These are phyloP conservation scores for Euschistus heros DNA, from an alignment of 1,140 invertebrate species.

Conservation along the genomic window DNA sequence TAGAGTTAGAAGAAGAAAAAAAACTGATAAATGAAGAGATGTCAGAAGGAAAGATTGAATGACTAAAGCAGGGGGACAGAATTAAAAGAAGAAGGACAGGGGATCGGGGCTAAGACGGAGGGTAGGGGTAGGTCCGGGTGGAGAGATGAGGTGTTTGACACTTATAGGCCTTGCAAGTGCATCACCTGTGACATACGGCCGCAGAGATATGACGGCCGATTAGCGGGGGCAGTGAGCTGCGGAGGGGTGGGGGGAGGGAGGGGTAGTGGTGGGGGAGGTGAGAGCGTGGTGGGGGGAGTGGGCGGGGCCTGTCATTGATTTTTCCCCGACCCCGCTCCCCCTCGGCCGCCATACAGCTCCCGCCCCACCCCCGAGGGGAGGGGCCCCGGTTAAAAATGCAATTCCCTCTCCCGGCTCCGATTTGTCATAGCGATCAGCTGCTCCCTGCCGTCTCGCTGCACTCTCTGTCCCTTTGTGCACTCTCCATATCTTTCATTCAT, in stretches of 20 bases:
- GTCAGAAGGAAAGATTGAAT: not conserved
- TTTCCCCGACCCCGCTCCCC: slow-evolving; percentile 8
- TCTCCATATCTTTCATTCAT: not conserved
- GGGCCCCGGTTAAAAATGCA: slow-evolving; percentile 7
- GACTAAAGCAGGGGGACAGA: not conserved
- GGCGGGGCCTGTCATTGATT: slow-evolving; percentile 17
- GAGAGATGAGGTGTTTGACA: slow-evolving; percentile 1
- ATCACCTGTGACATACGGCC: not conserved
- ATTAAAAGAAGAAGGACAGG: not conserved
- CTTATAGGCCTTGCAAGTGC: not conserved
- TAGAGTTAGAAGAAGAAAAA: not conserved
- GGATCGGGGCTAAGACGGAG: not conserved
- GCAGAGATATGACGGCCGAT: not conserved
- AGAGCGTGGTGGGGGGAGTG: no score
- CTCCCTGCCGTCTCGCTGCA: not conserved
- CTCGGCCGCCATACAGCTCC: not conserved
- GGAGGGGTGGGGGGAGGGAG: not conserved
- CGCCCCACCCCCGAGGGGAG: not conserved
- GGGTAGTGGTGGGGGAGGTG: not conserved
- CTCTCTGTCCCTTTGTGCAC: not conserved
- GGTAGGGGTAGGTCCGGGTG: slow-evolving; percentile 2
- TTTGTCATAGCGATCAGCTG: not conserved
- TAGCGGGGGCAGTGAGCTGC: not conserved
- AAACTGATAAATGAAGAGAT: not conserved
- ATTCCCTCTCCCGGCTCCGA: not conserved